These are phyloP conservation scores for Cichladusa arquata DNA, from an alignment of 2,113 vertebrate species.

Conservation along the genomic window DNA sequence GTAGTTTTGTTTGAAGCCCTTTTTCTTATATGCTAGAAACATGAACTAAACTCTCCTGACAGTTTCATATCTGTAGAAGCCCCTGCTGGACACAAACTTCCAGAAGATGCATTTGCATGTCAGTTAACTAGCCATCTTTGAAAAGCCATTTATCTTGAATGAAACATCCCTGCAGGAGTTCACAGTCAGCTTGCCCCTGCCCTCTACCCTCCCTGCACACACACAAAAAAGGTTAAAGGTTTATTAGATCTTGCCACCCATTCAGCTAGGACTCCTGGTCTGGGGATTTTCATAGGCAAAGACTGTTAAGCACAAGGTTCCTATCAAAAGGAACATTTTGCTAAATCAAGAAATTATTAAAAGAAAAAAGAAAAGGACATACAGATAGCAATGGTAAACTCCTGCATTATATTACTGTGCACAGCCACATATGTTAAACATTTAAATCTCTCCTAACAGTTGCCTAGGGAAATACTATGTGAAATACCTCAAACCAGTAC, in stretches of 20 bases:
- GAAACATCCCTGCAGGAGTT: neutral
- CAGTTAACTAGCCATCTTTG: constrained; percentile 10
- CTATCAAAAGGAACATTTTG: neutral
- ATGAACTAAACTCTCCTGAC: neutral
- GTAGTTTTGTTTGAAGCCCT: neutral
- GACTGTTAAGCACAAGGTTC: neutral
- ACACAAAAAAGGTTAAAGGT: neutral
- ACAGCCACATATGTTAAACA: constrained; percentile 33
- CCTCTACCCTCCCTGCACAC: neutral
- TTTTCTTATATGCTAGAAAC: neutral
- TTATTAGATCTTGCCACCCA: neutral
- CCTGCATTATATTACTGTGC: neutral
- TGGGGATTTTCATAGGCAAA: neutral
- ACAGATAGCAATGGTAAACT: constrained; percentile 7
- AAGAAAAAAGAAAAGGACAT: neutral
- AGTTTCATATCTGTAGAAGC: constrained; percentile 6
- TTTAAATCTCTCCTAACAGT: constrained; percentile 29
- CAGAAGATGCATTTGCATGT: neutral
- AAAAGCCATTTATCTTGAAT: neutral
- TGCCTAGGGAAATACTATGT: constrained; percentile 2
- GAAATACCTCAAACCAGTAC: constrained; percentile 43
- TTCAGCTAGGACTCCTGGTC: neutral
- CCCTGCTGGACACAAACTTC: neutral
- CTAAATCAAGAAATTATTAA: neutral
- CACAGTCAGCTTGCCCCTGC: neutral